These are phyloP conservation scores for Petrocephalus microphthalmus DNA, from an alignment of 2,113 vertebrate genomes.

Conservation along the genomic window DNA sequence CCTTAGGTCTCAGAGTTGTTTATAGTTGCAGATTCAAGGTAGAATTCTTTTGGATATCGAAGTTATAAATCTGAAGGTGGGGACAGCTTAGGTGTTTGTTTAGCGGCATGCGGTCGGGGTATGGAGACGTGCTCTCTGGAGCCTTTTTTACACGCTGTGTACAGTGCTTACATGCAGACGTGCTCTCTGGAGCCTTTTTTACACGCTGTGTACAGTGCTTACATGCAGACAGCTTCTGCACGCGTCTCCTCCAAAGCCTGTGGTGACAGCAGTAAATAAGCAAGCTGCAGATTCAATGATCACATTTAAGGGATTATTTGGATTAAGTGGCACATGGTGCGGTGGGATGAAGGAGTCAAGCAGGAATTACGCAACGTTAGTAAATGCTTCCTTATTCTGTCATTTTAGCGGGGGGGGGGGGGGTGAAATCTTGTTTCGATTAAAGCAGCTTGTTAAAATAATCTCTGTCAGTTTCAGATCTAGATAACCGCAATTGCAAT, in stretches of 20 bases:
- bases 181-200: neutral
- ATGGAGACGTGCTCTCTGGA: no score
- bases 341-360: neutral
- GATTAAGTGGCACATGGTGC: neutral
- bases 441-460: neutral
- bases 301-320: conserved; percentile 9
- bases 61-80: neutral
- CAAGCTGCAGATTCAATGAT: neutral
- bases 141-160: neutral
- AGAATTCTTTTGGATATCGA: neutral
- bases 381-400: neutral
- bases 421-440: conserved; percentile 3
- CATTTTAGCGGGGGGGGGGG: neutral
- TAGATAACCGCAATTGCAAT: neutral
- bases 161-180: neutral
- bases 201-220: neutral
- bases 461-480: neutral
- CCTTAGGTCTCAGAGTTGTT: neutral
- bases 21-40: neutral
- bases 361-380: neutral
- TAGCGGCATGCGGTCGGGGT: neutral
- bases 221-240: neutral
- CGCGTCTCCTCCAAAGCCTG: neutral
- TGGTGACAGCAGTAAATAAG: neutral
- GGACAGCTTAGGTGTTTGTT: neutral